Evolutionary conservation across 2,113 vertebrate genomes (phyloP), one percentile per base, ranked within the genome.

Genomic region (Zonotrichia leucophrys): DNA sequence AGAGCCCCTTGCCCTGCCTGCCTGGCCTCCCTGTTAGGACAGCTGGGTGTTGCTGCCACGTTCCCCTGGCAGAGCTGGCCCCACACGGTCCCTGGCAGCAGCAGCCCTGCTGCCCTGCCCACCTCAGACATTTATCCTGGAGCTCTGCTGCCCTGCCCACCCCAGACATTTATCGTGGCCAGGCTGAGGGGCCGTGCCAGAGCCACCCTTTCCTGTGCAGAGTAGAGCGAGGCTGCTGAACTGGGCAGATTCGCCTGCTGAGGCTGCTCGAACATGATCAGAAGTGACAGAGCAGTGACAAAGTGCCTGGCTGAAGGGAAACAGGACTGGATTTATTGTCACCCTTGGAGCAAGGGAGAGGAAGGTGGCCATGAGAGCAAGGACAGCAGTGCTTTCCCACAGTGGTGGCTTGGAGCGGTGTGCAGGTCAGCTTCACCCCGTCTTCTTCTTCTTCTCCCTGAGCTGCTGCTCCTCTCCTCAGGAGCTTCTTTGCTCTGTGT

Each of bases 221-320:
- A 87, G 75, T 44, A 72, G 75, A 78, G n/a, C 0, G 0, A 67
- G 75, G 77, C 88, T 92, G 86, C 90, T 62, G 66, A 68, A 96
- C 86, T 30, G 81, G 95, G 69, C 69, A 62, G 15, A 77, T 95
- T 79, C 55, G 76, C 92, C 89, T 88, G 87, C 78, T 87, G 92
- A 91, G 91, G 68, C 90, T 94, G 55, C 90, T 97, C 50, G 4
- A 74, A 77, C 42, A 7, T 90, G 88, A 95, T 95, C 75, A 42
- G 89, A 95, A 93, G 92, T 88, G 95, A 96, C 95, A 95, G 95
- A 92, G 69, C 46, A 7, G 84, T 96, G 94, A 94, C 87, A 89
- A 95, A 94, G 80, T 72, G 75, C 85, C 41, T 63, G 77, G 55
- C 81, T 91, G 75, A 91, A 92, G 62, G 93, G 93, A 92, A 96